Evolutionary conservation across 2,113 vertebrate genomes (phyloP), one percentile per base, ranked within the genome.

Genomic region (Phalacrocorax pelagicus): DNA sequence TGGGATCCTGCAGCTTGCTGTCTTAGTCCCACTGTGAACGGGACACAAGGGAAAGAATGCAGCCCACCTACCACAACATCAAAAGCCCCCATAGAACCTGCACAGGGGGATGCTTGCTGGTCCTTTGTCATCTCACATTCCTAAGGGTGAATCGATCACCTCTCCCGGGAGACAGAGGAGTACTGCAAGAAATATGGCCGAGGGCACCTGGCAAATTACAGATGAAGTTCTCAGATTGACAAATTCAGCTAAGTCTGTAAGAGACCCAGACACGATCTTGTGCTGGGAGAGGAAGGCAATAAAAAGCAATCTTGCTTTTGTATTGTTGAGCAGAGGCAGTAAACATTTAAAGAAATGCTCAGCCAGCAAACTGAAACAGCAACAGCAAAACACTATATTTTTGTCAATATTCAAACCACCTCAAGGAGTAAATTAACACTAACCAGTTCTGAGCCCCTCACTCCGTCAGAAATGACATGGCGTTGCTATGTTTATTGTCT

Each of bases 291-390:
- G 62, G 92, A 79, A 38, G 62, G 84, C 74, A 91, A 86, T 95
- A 95, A 97, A 96, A 97, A 80, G 66, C 65, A 92, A 80, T 95
- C n/a, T 7, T 79, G 81, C 49, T 96, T 95, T 94, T 88, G 85
- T 83, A 83, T 55, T 91, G 77, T 89, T 95, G 88, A 94, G 88
- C 70, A 91, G 74, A 91, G 62, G 70, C 81, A 84, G 75, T 32
- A 94, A 83, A 66, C 81, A 63, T 92, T 96, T 93, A 54, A 87
- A 85, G 94, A 94, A 95, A 85, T 73, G 92, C 77, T 91, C 92
- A 92, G 86, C 40, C 81, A 96, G 89, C 86, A 97, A 95, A 90
- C 84, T 73, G 84, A 87, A 95, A 85, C 40, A 89, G 69, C 24
- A 72, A 86, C 52, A 84, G 81, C 62, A 92, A 92, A 94, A 70